These are phyloP conservation scores for Cryptocephalus moraei DNA, from an alignment of 2,888 invertebrate species.

Conservation along the genomic window DNA sequence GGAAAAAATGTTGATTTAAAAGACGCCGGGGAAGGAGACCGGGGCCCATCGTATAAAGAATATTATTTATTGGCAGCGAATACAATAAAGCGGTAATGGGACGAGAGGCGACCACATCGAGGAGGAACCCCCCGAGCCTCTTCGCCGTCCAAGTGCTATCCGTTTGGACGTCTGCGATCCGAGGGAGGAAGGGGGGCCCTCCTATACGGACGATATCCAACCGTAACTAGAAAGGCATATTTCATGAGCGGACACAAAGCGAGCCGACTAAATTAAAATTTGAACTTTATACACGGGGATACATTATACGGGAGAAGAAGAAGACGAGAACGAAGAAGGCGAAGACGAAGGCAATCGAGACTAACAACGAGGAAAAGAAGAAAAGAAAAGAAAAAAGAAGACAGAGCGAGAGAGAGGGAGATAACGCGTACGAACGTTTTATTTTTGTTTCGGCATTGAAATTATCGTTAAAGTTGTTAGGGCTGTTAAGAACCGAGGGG, in stretches of 20 bases:
- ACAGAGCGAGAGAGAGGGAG: no score
- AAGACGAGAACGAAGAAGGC: no score
- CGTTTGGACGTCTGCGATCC: not conserved
- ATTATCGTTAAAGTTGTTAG: no score
- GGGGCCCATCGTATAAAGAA: constrained; percentile 35
- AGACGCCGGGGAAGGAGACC: constrained; percentile 18
- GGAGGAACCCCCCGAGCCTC: no score
- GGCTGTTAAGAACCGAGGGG: no score
- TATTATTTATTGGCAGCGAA: constrained; percentile 38
- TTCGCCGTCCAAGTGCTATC: constrained; percentile 13
- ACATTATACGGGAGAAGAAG: no score
- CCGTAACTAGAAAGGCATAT: constrained; percentile 1
- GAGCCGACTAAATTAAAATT: constrained; percentile 32
- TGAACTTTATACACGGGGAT: constrained; percentile 23
- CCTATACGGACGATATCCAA: not conserved
- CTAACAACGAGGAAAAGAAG: no score
- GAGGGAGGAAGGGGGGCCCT: not conserved
- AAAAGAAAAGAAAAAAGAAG: no score
- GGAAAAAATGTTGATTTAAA: constrained; percentile 25
- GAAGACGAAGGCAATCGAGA: no score
- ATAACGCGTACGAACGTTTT: no score
- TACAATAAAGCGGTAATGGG: constrained; percentile 38
- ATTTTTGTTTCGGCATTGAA: no score
- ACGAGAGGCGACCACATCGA: constrained; percentile 12
- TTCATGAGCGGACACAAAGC: constrained; percentile 6